Evolutionary conservation across 2,113 vertebrate genomes (phyloP).

Genomic region (Guaruba guarouba): DNA sequence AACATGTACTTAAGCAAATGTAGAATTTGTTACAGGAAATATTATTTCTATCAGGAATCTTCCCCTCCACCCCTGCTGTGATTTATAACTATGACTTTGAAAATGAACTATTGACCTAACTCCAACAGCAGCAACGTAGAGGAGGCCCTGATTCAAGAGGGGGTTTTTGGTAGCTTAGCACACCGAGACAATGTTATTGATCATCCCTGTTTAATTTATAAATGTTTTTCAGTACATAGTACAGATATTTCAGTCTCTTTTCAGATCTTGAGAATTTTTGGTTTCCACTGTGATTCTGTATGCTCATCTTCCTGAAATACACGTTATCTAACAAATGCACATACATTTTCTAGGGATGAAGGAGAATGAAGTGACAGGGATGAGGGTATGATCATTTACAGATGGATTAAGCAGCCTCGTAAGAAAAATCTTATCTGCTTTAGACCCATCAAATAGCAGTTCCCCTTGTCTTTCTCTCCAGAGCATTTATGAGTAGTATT

Average conservation of each 20-base stretch:
- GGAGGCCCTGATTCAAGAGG: neutral
- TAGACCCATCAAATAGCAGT: neutral
- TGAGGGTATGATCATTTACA: neutral
- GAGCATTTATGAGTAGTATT: neutral
- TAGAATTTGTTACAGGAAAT: neutral
- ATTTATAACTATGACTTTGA: neutral
- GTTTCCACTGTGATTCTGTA: neutral
- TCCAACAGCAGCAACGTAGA: neutral
- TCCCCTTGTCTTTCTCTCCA: neutral
- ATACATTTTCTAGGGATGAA: neutral
- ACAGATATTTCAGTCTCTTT: neutral
- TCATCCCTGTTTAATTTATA: neutral
- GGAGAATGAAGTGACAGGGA: neutral
- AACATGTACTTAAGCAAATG: neutral
- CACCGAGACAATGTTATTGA: neutral
- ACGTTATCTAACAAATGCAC: neutral
- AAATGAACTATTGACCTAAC: neutral
- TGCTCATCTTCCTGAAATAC: neutral
- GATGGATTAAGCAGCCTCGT: neutral
- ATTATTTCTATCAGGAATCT: neutral
- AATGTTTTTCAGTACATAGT: neutral
- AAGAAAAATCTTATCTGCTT: neutral
- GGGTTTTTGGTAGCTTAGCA: neutral
- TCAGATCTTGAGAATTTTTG: neutral
- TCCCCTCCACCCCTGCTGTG: neutral